Conservation (phyloP, 2,888 invertebrate genomes). For the Mythimna impura region DNA sequence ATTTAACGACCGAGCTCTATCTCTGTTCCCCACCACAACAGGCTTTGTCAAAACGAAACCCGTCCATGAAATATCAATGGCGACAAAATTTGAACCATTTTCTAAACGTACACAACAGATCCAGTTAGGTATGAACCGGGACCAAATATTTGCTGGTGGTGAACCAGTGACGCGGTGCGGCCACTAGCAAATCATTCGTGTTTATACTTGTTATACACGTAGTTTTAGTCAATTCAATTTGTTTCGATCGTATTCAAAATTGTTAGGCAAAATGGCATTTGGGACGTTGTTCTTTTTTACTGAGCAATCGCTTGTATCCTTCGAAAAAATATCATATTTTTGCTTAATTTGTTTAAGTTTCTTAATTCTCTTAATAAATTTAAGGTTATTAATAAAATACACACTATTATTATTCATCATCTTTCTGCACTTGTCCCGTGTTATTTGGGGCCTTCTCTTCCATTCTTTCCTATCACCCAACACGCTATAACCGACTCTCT, state of each 20-base stretch:
- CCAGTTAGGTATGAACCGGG: constrained; percentile 54
- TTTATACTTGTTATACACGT: constrained; percentile 54
- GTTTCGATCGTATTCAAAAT: constrained; percentile 46
- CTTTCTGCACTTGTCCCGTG: no score
- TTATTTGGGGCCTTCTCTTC: no score
- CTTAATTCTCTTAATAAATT: no score
- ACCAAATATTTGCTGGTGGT: constrained; percentile 61
- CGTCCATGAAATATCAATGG: constrained; percentile 29
- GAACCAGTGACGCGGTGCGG: constrained; percentile 55
- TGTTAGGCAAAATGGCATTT: constrained; percentile 4
- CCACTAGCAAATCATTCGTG: constrained; percentile 61
- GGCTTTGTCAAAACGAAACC: constrained; percentile 8
- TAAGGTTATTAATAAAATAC: no score
- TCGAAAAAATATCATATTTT: no score
- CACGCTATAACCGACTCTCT: no score
- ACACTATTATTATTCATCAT: no score
- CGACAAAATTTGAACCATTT: constrained; percentile 50
- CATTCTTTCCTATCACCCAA: no score
- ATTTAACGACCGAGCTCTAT: background rate
- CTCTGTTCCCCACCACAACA: constrained; percentile 1
- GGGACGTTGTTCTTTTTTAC: background rate
- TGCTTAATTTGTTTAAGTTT: no score
- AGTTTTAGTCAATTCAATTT: constrained; percentile 51
- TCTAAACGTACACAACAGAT: constrained; percentile 51
- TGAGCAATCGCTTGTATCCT: no score